Percentiles rank a stretch among this genome's conserved stretches.
These are phyloP conservation scores for Nycteola revayana DNA, from an alignment of 2,888 invertebrate genomes.

Conservation along the genomic window DNA sequence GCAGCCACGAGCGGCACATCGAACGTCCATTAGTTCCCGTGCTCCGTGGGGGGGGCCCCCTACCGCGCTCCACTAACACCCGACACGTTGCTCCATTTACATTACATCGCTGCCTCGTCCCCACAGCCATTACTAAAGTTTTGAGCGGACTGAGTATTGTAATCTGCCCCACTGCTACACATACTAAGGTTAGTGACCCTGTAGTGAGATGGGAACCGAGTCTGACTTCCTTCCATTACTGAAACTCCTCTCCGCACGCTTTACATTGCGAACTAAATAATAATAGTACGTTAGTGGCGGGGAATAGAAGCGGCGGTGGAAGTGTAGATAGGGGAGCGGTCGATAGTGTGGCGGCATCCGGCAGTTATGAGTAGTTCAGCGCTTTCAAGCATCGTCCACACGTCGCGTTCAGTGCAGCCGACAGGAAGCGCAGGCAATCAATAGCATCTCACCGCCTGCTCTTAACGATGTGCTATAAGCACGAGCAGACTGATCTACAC, in stretches of 20 bases:
- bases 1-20: conserved; percentile 11
- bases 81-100: neutral
- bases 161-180: conserved; percentile 1
- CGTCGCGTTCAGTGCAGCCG: neutral
- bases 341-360: conserved; percentile 9
- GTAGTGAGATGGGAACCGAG: conserved; percentile 11
- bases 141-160: conserved; percentile 6
- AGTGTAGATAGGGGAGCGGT: neutral
- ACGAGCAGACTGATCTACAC: neutral
- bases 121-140: neutral
- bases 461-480: conserved; percentile 1
- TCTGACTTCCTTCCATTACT: conserved; percentile 20
- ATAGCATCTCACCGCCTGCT: neutral
- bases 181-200: conserved; percentile 26
- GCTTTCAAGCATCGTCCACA: too few species aligned
- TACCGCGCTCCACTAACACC: conserved; percentile 4
- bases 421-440: too few species aligned
- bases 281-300: conserved; percentile 8
- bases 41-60: conserved; percentile 8
- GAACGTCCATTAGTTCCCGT: conserved; percentile 21
- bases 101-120: conserved; percentile 5
- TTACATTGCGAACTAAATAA: conserved; percentile 15
- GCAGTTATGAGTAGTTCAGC: conserved; percentile 1
- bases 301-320: conserved; percentile 11
- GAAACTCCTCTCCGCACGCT: conserved; percentile 12